Evolutionary conservation across 2,113 vertebrate species (phyloP).

Genomic region (Rutilus rutilus): DNA sequence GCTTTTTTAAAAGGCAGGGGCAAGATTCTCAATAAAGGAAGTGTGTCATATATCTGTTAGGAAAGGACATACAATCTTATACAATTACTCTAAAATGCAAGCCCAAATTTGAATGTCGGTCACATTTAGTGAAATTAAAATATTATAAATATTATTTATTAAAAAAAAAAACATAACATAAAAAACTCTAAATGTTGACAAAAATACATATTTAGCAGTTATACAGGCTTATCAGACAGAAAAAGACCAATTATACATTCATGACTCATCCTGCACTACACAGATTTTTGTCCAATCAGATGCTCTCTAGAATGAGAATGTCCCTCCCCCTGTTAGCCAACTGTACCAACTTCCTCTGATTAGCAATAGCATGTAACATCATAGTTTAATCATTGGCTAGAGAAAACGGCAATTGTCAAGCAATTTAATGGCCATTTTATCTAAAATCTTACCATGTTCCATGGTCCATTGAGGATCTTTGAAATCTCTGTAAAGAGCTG

Average conservation of each 20-base stretch:
- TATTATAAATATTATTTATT: not conserved
- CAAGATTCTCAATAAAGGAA: conserved; percentile 50
- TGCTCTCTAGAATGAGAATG: not conserved
- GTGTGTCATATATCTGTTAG: conserved; percentile 53
- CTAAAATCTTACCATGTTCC: conserved; percentile 55
- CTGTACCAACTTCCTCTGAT: not conserved
- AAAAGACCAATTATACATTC: not conserved
- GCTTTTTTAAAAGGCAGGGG: conserved; percentile 61
- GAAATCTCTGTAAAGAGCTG: conserved; percentile 27
- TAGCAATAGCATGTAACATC: not conserved
- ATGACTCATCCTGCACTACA: not conserved
- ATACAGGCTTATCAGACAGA: not conserved
- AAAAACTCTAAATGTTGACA: not conserved
- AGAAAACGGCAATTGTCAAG: not conserved
- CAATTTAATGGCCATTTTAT: not conserved
- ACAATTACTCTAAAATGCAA: not conserved
- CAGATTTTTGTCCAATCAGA: not conserved
- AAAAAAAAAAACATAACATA: not conserved
- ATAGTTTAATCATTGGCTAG: no score
- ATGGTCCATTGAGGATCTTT: conserved; percentile 56
- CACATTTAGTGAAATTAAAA: not conserved
- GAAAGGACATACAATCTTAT: not conserved
- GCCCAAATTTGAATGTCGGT: not conserved
- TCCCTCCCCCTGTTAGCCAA: not conserved
- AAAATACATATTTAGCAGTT: not conserved